These are phyloP conservation scores for Ochotona curzoniae DNA, from an alignment of 2,113 vertebrate species.

Conservation along the genomic window DNA sequence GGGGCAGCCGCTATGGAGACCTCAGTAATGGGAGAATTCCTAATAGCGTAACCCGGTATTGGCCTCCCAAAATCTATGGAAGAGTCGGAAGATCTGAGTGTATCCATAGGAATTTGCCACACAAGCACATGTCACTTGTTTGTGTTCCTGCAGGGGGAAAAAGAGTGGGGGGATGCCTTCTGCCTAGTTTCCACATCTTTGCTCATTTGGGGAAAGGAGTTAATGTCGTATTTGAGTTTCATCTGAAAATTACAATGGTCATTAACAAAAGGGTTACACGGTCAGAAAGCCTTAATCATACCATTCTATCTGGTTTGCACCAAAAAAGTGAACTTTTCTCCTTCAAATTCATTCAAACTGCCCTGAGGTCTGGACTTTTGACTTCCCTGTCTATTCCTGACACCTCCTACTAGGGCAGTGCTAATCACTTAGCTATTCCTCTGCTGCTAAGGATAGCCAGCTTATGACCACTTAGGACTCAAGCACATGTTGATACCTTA, in stretches of 20 bases:
- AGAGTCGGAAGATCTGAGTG: constrained; percentile 7
- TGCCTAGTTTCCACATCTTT: not conserved
- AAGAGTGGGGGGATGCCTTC: not conserved
- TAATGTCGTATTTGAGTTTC: not conserved
- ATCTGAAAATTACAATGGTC: constrained; percentile 34
- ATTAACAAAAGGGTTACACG: constrained; percentile 29
- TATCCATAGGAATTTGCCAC: constrained; percentile 17
- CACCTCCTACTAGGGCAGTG: constrained; percentile 72
- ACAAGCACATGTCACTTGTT: constrained; percentile 14
- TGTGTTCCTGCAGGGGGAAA: not conserved
- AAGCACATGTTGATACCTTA: constrained; percentile 76
- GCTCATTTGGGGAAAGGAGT: constrained; percentile 7
- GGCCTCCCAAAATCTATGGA: not conserved
- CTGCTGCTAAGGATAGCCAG: constrained; percentile 63
- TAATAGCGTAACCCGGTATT: constrained; percentile 19
- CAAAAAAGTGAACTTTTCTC: constrained; percentile 63
- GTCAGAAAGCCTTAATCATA: constrained; percentile 5
- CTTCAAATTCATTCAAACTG: constrained; percentile 57
- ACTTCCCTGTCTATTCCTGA: constrained; percentile 60
- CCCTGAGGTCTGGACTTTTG: constrained; percentile 45
- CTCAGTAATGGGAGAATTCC: not conserved
- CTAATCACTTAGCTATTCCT: constrained; percentile 70
- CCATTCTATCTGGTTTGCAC: constrained; percentile 31
- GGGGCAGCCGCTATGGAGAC: not conserved
- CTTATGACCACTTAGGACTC: constrained; percentile 75